Evolutionary conservation across 2,113 vertebrate genomes (phyloP), one percentile per base, ranked within the genome.

Genomic region (Pteronura brasiliensis): DNA sequence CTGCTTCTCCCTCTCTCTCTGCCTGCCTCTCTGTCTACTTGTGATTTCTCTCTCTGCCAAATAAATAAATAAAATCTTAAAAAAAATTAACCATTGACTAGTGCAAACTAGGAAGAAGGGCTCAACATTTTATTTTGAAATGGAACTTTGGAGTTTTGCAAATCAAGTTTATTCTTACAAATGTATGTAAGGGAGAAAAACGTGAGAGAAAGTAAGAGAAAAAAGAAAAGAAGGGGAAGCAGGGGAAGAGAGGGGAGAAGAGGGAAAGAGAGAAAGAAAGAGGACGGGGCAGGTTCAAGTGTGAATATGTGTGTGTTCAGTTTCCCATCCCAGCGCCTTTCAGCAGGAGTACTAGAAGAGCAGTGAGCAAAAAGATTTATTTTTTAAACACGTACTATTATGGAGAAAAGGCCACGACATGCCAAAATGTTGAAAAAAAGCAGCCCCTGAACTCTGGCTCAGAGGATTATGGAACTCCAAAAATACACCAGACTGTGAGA

Each of bases 401-500:
- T 67, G 94, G 94, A 93, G 95, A 97, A 97, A 96, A 97, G 96
- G 76, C 89, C 93, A 65, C 4, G 65, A 95, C 79, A 92, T 39
- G 65, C 90, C 89, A 98, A 97, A 95, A 93, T 67, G 36, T 95
- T 98, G 92, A 98, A 98, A 98, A 95, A 97, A 97, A 81, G n/a
- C 95, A 93, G 83, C 83, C 96, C 85, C 57, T 96, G 92, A 97
- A 96, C 74, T 92, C 88, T 92, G 96, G 94, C 92, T 96, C 11
- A 85, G 47, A 95, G 90, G 93, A 97, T 98, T 98, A 97, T 87
- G 96, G 76, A 97, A 17, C 13, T 98, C 96, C 97, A 96, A 98
- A 98, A 98, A 97, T 97, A 98, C 9, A 93, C 49, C 89, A 98
- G 95, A 94, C 88, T 98, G 89, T 96, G 98, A 98, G 93, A 98